phyloP scores from a whole-genome alignment of 1,140 invertebrate genomes.

The Papilio xuthus region DNA sequence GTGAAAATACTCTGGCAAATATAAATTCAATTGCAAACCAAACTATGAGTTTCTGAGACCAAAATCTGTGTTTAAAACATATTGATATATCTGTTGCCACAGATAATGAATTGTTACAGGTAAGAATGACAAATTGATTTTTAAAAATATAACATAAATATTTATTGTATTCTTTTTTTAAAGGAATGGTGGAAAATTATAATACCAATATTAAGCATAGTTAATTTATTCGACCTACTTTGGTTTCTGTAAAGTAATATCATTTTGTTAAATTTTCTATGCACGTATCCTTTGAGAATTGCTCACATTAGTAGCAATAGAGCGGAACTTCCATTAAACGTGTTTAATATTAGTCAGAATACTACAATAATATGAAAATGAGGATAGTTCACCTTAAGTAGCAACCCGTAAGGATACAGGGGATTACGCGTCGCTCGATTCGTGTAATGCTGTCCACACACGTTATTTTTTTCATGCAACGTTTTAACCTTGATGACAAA shows the following conservation, averaged over 20 bases:
- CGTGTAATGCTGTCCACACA: slow-evolving; percentile 39
- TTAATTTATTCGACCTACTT: not conserved
- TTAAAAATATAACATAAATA: no score
- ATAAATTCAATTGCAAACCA: no score
- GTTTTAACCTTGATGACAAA: no score
- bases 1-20: no score
- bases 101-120: not conserved
- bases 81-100: no score
- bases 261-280: slow-evolving; percentile 19
- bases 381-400: slow-evolving; percentile 36
- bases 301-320: slow-evolving; percentile 25
- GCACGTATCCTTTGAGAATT: slow-evolving; percentile 21
- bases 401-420: slow-evolving; percentile 36
- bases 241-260: not conserved
- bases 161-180: no score
- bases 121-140: not conserved
- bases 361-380: slow-evolving; percentile 34
- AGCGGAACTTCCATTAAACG: slow-evolving; percentile 28
- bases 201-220: not conserved
- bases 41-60: no score
- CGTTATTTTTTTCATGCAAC: not conserved
- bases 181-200: not conserved
- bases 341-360: slow-evolving; percentile 32
- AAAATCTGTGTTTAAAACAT: no score
- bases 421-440: slow-evolving; percentile 39